Base-by-base conservation (phyloP, 2,797 vertebrate genomes). In the Xiphorhynchus erythropygius region DNA sequence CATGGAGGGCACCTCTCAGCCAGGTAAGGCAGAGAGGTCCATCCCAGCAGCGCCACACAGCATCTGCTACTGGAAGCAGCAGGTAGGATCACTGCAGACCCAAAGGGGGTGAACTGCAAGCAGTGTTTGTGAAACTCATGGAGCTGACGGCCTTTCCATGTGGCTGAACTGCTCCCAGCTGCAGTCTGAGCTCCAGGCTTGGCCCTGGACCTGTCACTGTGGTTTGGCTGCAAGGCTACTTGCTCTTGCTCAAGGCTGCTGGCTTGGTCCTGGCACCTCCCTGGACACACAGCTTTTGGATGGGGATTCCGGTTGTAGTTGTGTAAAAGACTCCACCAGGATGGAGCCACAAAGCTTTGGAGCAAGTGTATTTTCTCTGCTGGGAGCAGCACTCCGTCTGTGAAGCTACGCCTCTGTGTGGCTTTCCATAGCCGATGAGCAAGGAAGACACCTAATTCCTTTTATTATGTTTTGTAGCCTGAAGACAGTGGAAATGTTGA, bases 401-500 rank as follows among this genome's bases (percentile, higher is more conserved):
- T 35, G 75, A 77, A 89, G 52, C 46, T 85, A 47, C 1, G 9
- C 33, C 70, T 89, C 77, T 55, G 78, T n/a, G 17, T 7, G 46
- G 52, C 71, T 93, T 84, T 89, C 90, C 95, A 37, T 8, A 87
- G 84, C 60, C 11, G 3, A 64, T 30, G 30, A 93, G 87, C 73
- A 85, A 84, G 59, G 41, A 46, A 87, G 69, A 86, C 62, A 60
- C 71, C 69, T 73, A 92, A 91, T 87, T 86, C 73, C 50, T 56
- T 91, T 84, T 87, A 93, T 87, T 90, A 25, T 63, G 37, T 83
- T 94, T 95, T 10, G 13, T 78, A 75, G 69, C 69, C 87, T 75
- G 62, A 95, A 96, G 83, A 94, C 73, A 89, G 46, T 47, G 73
- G n/a, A 96, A 93, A 33, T 62, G 76, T 91, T 60, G 69, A 86